Percentiles rank a stretch among this genome's conserved stretches.
These are phyloP conservation scores for Aleiodes leptofemur DNA, from an alignment of 2,888 invertebrate species.

Conservation along the genomic window DNA sequence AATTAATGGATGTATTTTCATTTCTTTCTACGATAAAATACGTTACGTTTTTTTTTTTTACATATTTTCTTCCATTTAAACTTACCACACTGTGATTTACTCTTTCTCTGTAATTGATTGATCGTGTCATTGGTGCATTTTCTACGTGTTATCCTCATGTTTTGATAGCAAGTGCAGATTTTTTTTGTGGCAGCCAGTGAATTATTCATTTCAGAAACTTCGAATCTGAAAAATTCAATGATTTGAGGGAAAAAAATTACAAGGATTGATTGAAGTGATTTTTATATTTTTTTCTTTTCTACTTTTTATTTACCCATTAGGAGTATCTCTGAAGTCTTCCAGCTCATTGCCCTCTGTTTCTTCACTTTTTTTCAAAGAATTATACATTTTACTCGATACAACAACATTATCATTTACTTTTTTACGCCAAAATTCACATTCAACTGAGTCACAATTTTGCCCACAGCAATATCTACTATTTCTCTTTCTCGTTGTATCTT, in stretches of 20 bases:
- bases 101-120: slow-evolving; percentile 31
- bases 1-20: slow-evolving; percentile 43
- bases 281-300: no score
- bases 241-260: not conserved
- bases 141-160: not conserved
- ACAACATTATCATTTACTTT: not conserved
- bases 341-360: slow-evolving; percentile 35
- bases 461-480: slow-evolving; percentile 48
- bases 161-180: slow-evolving; percentile 2
- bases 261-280: no score
- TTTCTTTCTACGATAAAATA: slow-evolving; percentile 39
- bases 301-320: slow-evolving; percentile 9
- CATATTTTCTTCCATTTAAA: not conserved
- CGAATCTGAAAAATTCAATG: not conserved
- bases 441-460: slow-evolving; percentile 47
- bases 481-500: slow-evolving; percentile 35
- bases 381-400: slow-evolving; percentile 45
- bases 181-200: not conserved
- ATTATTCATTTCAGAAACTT: not conserved
- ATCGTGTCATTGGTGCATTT: slow-evolving; percentile 26
- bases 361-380: slow-evolving; percentile 12
- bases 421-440: slow-evolving; percentile 47
- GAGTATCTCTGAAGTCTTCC: slow-evolving; percentile 34
- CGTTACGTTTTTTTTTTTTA: not conserved
- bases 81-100: slow-evolving; percentile 1